Conservation (phyloP, 2,888 invertebrate species). For the Hirtodrosophila cameraria region DNA sequence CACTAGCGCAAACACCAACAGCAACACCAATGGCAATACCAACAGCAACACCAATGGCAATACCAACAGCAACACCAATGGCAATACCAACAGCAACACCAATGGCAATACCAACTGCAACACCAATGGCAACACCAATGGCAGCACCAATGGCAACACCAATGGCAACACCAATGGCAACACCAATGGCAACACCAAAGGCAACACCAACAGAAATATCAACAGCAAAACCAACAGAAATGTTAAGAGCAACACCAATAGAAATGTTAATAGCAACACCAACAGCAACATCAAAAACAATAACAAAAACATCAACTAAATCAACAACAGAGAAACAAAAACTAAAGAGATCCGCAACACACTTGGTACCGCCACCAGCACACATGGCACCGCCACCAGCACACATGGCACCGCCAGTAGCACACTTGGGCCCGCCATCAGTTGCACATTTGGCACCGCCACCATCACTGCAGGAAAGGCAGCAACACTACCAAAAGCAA, state of each 20-base stretch:
- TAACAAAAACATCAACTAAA: no score
- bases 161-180: no score
- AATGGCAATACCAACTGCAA: slow-evolving; percentile 34
- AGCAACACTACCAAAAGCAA: slow-evolving; percentile 32
- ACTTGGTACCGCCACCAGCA: slow-evolving; percentile 34
- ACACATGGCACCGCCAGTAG: slow-evolving; percentile 40
- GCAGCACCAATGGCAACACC: slow-evolving; percentile 14
- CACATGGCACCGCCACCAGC: slow-evolving; percentile 64
- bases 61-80: slow-evolving; percentile 32
- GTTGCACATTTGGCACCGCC: no score
- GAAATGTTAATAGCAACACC: no score
- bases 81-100: slow-evolving; percentile 27
- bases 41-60: slow-evolving; percentile 29
- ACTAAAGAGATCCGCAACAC: no score
- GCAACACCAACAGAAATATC: slow-evolving; percentile 18
- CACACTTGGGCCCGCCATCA: no score
- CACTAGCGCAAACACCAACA: slow-evolving; percentile 28
- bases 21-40: slow-evolving; percentile 19
- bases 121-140: slow-evolving; percentile 24
- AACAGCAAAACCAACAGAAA: slow-evolving; percentile 2
- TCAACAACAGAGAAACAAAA: no score
- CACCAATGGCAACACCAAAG: no score
- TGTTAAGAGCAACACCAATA: not conserved
- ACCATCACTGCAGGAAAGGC: slow-evolving; percentile 49
- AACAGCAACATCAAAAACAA: no score